Conservation (phyloP, 92 coral and sea anemone genomes). For the Phymanthus crucifer region DNA sequence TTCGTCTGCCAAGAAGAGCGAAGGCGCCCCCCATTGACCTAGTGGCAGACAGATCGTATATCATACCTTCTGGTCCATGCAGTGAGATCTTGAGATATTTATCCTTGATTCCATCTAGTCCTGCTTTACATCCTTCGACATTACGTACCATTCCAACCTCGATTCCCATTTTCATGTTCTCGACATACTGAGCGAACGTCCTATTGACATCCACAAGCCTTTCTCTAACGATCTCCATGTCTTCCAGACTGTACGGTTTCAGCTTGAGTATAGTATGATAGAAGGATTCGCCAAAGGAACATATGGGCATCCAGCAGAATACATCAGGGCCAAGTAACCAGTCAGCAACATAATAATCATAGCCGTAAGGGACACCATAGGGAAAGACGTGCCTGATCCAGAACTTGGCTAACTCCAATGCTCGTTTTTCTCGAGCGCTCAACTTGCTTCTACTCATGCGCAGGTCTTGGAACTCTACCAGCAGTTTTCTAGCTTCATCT, state of each 20-base stretch:
- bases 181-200: constrained; percentile 50
- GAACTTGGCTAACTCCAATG: constrained; percentile 42
- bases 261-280: constrained; percentile 20
- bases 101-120: constrained; percentile 50
- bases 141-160: constrained; percentile 66
- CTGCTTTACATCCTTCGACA: constrained; percentile 58
- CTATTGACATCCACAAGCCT: constrained; percentile 47
- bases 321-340: constrained; percentile 67
- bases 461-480: constrained; percentile 37
- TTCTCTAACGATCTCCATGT: constrained; percentile 47
- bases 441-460: constrained; percentile 26
- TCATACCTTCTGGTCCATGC: constrained; percentile 35
- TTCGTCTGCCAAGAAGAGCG: not conserved
- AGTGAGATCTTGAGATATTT: constrained; percentile 29
- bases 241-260: constrained; percentile 49
- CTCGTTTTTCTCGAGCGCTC: constrained; percentile 57
- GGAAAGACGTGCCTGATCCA: constrained; percentile 61
- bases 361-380: constrained; percentile 57
- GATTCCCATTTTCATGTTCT: constrained; percentile 57
- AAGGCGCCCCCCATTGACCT: too few species aligned
- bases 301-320: constrained; percentile 66
- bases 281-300: constrained; percentile 27
- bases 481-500: constrained; percentile 39
- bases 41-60: not conserved
- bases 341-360: constrained; percentile 60